Evolutionary conservation across 92 coral and sea anemone species (phyloP).

Genomic region (Meandrina meandrites): DNA sequence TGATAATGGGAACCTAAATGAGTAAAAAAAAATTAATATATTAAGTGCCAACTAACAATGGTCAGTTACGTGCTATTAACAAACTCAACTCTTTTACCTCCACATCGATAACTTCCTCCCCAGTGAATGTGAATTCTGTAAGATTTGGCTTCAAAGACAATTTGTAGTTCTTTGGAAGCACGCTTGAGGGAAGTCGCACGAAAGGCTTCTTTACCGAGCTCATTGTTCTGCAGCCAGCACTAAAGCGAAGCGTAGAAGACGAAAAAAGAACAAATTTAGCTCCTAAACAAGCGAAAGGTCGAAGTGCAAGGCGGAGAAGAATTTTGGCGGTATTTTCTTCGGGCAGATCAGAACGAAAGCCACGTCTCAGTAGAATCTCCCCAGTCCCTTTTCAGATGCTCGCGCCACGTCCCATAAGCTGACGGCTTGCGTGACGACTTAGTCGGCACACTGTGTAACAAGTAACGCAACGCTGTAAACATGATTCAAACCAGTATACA

Average conservation of each 20-base stretch:
- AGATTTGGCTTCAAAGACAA: constrained; percentile 80
- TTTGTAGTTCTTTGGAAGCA: constrained; percentile 85
- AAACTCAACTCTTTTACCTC: constrained; percentile 59
- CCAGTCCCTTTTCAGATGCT: constrained; percentile 9
- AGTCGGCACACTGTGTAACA: no score
- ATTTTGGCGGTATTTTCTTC: background rate
- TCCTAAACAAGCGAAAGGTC: background rate
- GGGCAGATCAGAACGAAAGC: no score
- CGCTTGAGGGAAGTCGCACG: constrained; percentile 78
- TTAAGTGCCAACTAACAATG: background rate
- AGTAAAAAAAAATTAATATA: no score
- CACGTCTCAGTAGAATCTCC: background rate
- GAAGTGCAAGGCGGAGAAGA: background rate
- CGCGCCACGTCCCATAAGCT: background rate
- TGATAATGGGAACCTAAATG: background rate
- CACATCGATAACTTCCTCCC: constrained; percentile 79
- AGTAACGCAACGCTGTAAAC: no score
- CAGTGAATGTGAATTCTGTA: constrained; percentile 82
- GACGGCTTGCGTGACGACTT: no score
- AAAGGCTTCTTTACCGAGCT: constrained; percentile 66
- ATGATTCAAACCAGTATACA: no score
- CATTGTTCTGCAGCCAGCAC: background rate
- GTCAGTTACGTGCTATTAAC: background rate
- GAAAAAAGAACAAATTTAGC: background rate
- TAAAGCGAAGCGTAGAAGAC: background rate